phyloP scores from a whole-genome alignment of 2,113 vertebrate genomes.

The Bos indicus region DNA sequence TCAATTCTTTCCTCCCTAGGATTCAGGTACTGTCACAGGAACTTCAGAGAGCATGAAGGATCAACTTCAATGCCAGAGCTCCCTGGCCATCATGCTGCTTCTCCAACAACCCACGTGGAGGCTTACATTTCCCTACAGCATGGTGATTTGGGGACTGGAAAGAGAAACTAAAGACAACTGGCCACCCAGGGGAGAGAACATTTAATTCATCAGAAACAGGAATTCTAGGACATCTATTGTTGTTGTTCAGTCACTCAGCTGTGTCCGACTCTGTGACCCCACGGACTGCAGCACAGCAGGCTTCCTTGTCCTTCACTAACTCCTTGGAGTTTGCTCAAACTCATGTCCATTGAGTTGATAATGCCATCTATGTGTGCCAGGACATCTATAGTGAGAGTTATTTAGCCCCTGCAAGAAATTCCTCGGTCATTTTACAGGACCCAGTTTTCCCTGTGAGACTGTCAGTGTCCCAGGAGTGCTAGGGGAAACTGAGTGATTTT shows the following conservation, averaged over 20 bases:
- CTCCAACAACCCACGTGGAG: neutral
- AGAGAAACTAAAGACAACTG: neutral
- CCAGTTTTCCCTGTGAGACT: neutral
- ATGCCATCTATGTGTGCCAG: neutral
- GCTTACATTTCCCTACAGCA: neutral
- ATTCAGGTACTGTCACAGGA: neutral
- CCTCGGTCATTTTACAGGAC: neutral
- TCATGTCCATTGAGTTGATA: neutral
- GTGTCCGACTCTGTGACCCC: neutral
- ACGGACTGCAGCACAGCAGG: accelerated
- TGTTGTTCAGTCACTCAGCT: neutral
- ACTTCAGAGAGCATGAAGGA: neutral
- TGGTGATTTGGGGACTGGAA: neutral
- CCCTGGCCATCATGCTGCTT: neutral
- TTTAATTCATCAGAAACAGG: neutral
- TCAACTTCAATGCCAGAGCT: neutral
- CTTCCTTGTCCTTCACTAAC: neutral
- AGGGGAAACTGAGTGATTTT: neutral
- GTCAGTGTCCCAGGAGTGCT: neutral
- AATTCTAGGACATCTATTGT: neutral
- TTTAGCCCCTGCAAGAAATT: neutral
- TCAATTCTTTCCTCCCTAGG: neutral
- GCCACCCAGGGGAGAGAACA: neutral
- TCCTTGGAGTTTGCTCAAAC: neutral
- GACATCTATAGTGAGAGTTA: neutral